Percentiles rank a stretch among this genome's conserved stretches.
Conservation (phyloP, 1,140 invertebrate species). For the Sinella curviseta region DNA sequence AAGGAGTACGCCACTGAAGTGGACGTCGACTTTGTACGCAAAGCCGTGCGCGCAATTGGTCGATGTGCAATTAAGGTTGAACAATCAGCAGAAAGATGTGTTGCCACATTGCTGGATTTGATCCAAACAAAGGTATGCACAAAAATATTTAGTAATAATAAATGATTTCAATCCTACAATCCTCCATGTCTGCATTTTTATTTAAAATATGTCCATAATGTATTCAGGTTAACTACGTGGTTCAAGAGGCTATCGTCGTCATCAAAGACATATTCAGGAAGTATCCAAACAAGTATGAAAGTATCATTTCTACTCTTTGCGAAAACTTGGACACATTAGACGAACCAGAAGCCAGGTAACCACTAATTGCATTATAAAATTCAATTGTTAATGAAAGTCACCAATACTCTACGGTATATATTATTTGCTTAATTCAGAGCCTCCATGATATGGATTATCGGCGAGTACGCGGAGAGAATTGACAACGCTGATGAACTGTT, state of each 20-base stretch:
- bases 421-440: slow-evolving; percentile 63
- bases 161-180: background rate
- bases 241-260: slow-evolving; percentile 99
- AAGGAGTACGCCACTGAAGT: slow-evolving; percentile 99
- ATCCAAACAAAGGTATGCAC: slow-evolving; percentile 98
- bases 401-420: slow-evolving; percentile 16
- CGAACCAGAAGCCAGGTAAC: slow-evolving; percentile 88
- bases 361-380: background rate
- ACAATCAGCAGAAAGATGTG: slow-evolving; percentile 95
- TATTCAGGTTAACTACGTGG: slow-evolving; percentile 91
- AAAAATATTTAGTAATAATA: too few species aligned
- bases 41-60: slow-evolving; percentile 96
- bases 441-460: slow-evolving; percentile 99
- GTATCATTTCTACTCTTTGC: slow-evolving; percentile 98
- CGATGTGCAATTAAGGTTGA: slow-evolving; percentile 99
- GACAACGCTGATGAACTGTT: slow-evolving; percentile 98
- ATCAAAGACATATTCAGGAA: slow-evolving; percentile 99
- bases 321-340: slow-evolving; percentile 98
- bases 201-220: background rate
- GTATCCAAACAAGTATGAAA: slow-evolving; percentile 99
- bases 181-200: too few species aligned
- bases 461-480: slow-evolving; percentile 97
- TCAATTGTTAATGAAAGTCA: slow-evolving; percentile 3
- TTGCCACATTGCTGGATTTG: slow-evolving; percentile 95
- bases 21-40: slow-evolving; percentile 99